Evolutionary conservation across 2,888 invertebrate genomes (phyloP), one percentile per base, ranked within the genome.

Genomic region (Escarpia spicata): DNA sequence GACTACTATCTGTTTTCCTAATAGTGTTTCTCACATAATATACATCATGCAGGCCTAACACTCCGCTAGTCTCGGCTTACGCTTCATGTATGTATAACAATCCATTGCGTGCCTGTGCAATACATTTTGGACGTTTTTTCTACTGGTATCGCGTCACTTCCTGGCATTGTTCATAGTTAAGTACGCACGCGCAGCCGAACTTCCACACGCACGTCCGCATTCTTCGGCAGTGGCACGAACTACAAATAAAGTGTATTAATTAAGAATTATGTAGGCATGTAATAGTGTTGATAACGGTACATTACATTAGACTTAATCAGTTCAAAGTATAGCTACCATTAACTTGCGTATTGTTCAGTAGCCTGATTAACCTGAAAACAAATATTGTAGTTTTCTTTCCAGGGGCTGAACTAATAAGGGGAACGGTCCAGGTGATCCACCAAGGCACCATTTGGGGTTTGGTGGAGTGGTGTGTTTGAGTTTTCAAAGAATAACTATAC

Each of bases 121-220:
- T 6, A 91, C 8, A 26, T 91, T 91, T 26, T 75, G 75, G 75
- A 75, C 91, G 44, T 8, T 19, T 19, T 43, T 44, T 91, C 43
- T 91, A 43, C 91, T 91, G 91, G 3, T 91, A 91, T 52, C 45
- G 44, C 31, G 91, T 91, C 44, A 91, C 45, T 52, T 91, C 91
- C 91, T 44, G 43, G 91, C 91, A 91, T n/a, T 91, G 91, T 52
- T 91, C 91, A 15, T 52, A 52, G 52, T 91, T 52, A 12, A 43
- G 43, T 26, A 91, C 91, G 45, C 91, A 91, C 15, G 44, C 52
- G 45, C 91, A 91, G 52, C 91, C 91, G 12, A 45, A 45, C 52
- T 43, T 43, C 91, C 91, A 91, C 45, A 44, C 31, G 91, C 91
- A 91, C 37, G 91, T 91, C 91, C 43, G 43, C 52, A 91, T 43